Conservation (phyloP, 2,888 invertebrate genomes). For the Cosmia trapezina region DNA sequence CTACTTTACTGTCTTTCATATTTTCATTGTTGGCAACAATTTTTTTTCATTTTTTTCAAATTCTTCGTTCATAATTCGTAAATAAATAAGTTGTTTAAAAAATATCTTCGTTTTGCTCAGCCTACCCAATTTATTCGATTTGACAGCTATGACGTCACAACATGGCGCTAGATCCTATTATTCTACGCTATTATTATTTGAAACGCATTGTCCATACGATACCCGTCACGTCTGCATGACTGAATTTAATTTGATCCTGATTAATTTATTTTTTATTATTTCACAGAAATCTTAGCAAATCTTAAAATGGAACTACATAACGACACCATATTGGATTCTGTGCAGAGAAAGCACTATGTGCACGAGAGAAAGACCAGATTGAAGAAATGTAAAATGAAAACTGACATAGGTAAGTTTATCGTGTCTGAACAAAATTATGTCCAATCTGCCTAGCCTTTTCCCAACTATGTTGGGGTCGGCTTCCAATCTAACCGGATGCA, state of each 20-base stretch:
- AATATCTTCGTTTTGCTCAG: no score
- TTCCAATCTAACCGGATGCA: background rate
- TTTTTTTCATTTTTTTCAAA: no score
- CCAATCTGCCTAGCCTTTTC: background rate
- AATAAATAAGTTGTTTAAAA: no score
- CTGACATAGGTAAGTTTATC: conserved; percentile 47
- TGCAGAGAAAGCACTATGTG: conserved; percentile 8
- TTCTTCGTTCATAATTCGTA: no score
- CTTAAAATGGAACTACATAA: conserved; percentile 62
- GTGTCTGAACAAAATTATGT: background rate
- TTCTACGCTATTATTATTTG: no score
- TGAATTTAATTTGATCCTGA: background rate
- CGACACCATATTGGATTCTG: conserved; percentile 23
- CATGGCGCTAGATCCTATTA: no score
- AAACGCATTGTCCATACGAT: no score
- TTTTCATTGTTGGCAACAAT: no score
- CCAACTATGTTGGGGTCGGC: background rate
- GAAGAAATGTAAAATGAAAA: conserved; percentile 55
- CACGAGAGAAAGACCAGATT: conserved; percentile 34
- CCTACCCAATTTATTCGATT: no score
- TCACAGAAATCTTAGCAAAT: conserved; percentile 69
- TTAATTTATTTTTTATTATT: background rate
- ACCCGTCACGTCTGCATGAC: no score
- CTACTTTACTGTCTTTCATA: no score
- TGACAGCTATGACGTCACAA: no score